Conservation (phyloP, 2,113 vertebrate genomes). For the Perccottus glenii region DNA sequence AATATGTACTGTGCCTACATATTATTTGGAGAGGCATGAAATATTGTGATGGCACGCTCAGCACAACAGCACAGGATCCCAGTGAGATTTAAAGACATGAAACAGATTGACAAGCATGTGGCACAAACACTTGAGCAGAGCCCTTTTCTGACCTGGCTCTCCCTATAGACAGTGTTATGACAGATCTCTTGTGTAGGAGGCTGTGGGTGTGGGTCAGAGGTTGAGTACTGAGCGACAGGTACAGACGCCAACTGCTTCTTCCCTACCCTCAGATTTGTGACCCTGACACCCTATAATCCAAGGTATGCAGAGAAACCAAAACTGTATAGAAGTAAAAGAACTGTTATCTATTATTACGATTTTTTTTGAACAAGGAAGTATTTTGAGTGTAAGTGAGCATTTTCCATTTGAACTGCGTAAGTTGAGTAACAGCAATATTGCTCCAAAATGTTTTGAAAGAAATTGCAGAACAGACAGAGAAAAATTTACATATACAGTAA, state of each 20-base stretch:
- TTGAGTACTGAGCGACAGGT: constrained; percentile 50
- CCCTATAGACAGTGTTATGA: constrained; percentile 18
- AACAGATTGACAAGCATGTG: constrained; percentile 56
- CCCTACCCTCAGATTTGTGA: constrained; percentile 46
- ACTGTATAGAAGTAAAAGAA: too few species aligned
- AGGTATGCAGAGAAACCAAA: too few species aligned
- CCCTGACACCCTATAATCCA: constrained; percentile 20
- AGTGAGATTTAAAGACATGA: constrained; percentile 48
- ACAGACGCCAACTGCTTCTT: constrained; percentile 27
- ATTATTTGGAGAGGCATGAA: constrained; percentile 59
- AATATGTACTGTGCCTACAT: constrained; percentile 54
- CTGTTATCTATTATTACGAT: too few species aligned
- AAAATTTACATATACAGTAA: too few species aligned
- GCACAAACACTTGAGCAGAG: constrained; percentile 42
- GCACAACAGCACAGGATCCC: constrained; percentile 33
- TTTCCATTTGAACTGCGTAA: too few species aligned
- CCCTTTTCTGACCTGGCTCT: constrained; percentile 27
- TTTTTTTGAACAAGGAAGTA: too few species aligned
- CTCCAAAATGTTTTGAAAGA: too few species aligned
- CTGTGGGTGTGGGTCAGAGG: constrained; percentile 49
- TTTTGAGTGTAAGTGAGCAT: too few species aligned
- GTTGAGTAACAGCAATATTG: too few species aligned
- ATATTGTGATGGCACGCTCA: constrained; percentile 43
- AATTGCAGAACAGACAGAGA: too few species aligned
- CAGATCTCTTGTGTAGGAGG: constrained; percentile 23